Evolutionary conservation across 2,797 vertebrate genomes (phyloP).

Genomic region (Antrozous pallidus): DNA sequence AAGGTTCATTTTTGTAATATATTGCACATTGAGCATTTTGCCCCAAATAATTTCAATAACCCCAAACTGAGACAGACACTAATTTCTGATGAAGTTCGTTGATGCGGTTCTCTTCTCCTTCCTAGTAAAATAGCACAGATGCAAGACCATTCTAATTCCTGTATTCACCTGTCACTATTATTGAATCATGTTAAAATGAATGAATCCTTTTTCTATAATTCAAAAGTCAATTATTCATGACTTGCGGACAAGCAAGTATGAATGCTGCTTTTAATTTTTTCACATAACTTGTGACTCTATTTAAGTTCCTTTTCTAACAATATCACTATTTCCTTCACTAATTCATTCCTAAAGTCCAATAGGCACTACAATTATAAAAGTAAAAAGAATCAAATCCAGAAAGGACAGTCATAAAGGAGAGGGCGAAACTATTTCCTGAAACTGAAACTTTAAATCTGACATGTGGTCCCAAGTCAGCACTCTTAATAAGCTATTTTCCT

Average conservation of each 20-base stretch:
- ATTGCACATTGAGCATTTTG: neutral
- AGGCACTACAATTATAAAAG: neutral
- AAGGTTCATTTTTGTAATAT: neutral
- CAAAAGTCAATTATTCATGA: neutral
- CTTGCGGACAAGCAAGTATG: neutral
- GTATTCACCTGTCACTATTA: too few relatives aligned
- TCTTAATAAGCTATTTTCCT: neutral
- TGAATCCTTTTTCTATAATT: neutral
- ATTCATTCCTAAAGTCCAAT: neutral
- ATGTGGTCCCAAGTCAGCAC: neutral
- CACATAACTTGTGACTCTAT: neutral
- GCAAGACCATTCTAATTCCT: neutral
- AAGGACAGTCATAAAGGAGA: neutral
- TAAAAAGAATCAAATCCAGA: neutral
- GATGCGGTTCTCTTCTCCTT: neutral
- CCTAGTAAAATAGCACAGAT: neutral
- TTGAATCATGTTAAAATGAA: neutral
- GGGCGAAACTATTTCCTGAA: neutral
- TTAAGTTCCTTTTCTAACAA: neutral
- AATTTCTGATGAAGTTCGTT: fast-evolving
- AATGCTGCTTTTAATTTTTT: neutral
- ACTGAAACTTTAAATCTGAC: neutral
- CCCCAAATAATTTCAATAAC: neutral
- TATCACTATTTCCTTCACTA: neutral
- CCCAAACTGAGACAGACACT: neutral